Conservation (phyloP, 2,888 invertebrate genomes). For the Nomada ruficornis region DNA sequence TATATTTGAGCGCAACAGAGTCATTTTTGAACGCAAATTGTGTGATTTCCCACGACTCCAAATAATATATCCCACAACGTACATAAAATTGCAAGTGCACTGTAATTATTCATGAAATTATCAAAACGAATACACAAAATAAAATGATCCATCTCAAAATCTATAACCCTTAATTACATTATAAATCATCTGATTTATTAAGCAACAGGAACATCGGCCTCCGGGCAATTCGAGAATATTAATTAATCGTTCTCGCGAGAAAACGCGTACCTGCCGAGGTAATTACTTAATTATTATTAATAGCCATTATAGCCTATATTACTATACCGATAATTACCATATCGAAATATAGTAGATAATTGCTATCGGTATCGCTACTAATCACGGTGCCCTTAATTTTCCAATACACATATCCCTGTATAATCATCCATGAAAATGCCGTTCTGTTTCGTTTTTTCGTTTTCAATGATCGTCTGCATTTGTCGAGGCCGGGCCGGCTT, state of each 20-base stretch:
- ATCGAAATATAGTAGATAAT: too few relatives aligned
- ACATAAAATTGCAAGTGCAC: too few relatives aligned
- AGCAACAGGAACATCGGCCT: not conserved
- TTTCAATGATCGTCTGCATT: not conserved
- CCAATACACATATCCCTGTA: too few relatives aligned
- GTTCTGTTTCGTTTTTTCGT: not conserved
- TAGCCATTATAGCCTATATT: not conserved
- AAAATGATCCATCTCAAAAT: not conserved
- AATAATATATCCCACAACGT: too few relatives aligned
- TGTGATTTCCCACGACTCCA: too few relatives aligned
- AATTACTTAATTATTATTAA: slow-evolving; percentile 5
- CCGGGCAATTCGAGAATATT: not conserved
- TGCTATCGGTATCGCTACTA: too few relatives aligned
- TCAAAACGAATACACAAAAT: not conserved
- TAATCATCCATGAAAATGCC: too few relatives aligned
- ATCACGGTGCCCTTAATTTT: too few relatives aligned
- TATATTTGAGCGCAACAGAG: too few relatives aligned
- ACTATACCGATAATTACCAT: not conserved
- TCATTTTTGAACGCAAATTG: too few relatives aligned
- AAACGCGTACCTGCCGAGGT: not conserved
- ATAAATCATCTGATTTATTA: not conserved
- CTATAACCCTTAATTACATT: not conserved
- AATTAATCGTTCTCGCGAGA: not conserved
- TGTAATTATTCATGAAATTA: too few relatives aligned
- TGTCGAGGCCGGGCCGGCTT: not conserved